phyloP scores from a whole-genome alignment of 2,113 vertebrate species.

The Prionailurus viverrinus region DNA sequence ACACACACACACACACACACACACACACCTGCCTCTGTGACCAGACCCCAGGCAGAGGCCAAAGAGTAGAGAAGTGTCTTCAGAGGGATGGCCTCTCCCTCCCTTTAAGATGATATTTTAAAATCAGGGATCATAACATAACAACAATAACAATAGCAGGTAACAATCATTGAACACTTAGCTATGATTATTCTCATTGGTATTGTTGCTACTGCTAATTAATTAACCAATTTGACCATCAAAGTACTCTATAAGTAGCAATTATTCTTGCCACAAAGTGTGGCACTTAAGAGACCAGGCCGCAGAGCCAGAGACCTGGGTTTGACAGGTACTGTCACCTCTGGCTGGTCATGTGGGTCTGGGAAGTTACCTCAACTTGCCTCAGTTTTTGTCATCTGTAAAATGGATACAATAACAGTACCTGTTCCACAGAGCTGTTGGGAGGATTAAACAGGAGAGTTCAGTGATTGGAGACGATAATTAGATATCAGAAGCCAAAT shows the following conservation, averaged over 20 bases:
- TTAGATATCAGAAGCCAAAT: not conserved
- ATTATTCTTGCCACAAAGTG: not conserved
- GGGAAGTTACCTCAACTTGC: not conserved
- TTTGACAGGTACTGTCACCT: not conserved
- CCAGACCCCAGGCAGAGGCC: not conserved
- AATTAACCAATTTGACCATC: not conserved
- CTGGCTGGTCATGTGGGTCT: not conserved
- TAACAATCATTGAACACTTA: not conserved
- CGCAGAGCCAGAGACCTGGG: not conserved
- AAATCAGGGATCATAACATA: not conserved
- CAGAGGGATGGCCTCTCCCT: not conserved
- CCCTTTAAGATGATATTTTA: not conserved
- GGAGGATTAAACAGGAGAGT: not conserved
- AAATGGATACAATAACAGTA: not conserved
- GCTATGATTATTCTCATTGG: not conserved
- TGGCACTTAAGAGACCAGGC: not conserved
- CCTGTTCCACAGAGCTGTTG: not conserved
- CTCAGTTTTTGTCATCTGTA: not conserved
- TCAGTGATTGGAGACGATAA: too few relatives aligned
- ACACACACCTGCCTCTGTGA: not conserved
- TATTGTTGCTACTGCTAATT: not conserved
- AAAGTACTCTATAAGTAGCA: not conserved
- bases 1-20: slow-evolving; percentile 23
- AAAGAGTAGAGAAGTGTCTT: not conserved
- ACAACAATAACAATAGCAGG: not conserved